Conservation (phyloP, 2,113 vertebrate species). For the Panurus biarmicus region DNA sequence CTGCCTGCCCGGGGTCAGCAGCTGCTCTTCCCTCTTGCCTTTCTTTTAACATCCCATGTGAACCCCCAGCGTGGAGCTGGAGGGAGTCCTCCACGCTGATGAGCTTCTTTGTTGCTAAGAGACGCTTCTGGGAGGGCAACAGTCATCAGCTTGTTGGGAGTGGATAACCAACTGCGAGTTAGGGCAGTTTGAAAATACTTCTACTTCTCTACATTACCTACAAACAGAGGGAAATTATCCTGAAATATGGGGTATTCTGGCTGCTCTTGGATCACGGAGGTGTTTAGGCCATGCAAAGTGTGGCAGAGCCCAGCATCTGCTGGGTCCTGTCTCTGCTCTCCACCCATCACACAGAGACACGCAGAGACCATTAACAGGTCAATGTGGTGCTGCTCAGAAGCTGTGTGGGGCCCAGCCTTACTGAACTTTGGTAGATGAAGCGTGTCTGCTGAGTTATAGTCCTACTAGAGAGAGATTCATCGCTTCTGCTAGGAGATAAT, state of each 20-base stretch:
- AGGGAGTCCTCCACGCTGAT: background rate
- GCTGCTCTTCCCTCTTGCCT: background rate
- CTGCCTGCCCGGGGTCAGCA: background rate
- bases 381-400: background rate
- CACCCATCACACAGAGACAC: background rate
- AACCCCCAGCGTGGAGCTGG: background rate
- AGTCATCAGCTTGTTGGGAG: background rate
- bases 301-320: background rate
- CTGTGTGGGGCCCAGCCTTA: background rate
- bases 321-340: background rate
- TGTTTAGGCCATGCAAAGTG: background rate
- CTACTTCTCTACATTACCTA: background rate
- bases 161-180: background rate
- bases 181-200: conserved; percentile 1
- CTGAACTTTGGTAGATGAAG: background rate
- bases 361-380: background rate
- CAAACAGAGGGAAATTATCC: background rate
- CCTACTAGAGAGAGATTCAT: background rate
- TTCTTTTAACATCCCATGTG: background rate
- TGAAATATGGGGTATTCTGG: background rate
- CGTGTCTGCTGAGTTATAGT: background rate
- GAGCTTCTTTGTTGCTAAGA: conserved; percentile 1
- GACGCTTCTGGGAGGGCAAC: background rate
- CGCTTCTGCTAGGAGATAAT: background rate
- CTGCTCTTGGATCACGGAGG: background rate